phyloP scores from a whole-genome alignment of 2,797 vertebrate genomes.

The Lacerta agilis region DNA sequence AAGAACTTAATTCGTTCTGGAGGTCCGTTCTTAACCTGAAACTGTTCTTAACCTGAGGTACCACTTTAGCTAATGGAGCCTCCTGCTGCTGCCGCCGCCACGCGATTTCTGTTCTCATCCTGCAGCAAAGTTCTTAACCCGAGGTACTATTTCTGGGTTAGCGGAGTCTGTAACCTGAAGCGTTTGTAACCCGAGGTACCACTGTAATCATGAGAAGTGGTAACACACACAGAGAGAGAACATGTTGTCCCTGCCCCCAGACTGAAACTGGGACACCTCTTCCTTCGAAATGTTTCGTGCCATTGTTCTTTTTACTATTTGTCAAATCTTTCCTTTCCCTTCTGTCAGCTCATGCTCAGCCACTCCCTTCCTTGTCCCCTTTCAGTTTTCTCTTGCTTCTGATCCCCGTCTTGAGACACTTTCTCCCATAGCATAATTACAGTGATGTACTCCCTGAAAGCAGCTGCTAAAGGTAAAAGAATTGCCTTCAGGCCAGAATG shows the following conservation, averaged over 20 bases:
- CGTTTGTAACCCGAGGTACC: too few relatives aligned
- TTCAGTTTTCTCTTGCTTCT: not conserved
- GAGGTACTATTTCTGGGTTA: too few relatives aligned
- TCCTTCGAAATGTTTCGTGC: conserved; percentile 6
- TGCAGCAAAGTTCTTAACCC: too few relatives aligned
- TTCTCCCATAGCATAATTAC: not conserved
- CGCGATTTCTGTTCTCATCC: too few relatives aligned
- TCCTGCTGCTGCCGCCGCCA: too few relatives aligned
- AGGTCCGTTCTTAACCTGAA: too few relatives aligned
- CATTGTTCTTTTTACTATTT: not conserved
- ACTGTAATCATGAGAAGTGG: not conserved
- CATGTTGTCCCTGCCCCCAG: conserved; percentile 3
- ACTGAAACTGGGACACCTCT: not conserved
- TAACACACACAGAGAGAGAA: not conserved
- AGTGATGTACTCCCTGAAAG: not conserved
- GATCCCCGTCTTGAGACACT: not conserved
- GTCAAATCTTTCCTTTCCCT: not conserved
- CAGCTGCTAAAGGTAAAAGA: not conserved
- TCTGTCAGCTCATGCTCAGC: not conserved
- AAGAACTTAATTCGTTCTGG: too few relatives aligned
- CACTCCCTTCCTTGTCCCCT: not conserved
- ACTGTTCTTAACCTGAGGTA: too few relatives aligned
- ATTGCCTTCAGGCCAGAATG: not conserved
- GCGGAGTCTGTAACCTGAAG: too few relatives aligned
- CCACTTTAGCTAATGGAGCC: too few relatives aligned